Evolutionary conservation across 2,888 invertebrate genomes (phyloP).

Genomic region (Cheilosia grossa): DNA sequence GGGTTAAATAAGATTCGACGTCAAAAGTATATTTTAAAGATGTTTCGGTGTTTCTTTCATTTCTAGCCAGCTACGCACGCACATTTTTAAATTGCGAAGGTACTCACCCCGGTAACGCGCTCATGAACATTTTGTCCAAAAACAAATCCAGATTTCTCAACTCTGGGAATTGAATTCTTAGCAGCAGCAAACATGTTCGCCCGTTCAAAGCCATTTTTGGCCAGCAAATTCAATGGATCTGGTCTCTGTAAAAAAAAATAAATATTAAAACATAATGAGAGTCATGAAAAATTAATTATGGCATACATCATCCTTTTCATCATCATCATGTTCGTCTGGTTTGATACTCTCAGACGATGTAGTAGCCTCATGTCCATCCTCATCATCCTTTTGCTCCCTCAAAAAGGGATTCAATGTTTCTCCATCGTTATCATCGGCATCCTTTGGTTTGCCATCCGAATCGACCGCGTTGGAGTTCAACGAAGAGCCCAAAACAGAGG

Average conservation of each 20-base stretch:
- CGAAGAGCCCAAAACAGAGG: constrained; percentile 80
- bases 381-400: constrained; percentile 79
- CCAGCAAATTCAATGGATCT: constrained; percentile 81
- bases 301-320: constrained; percentile 78
- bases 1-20: no score
- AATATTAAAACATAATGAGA: background rate
- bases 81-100: background rate
- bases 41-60: no score
- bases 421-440: constrained; percentile 57
- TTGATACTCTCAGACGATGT: constrained; percentile 69
- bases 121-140: constrained; percentile 96
- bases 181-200: constrained; percentile 81
- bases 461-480: constrained; percentile 76
- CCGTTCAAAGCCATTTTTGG: constrained; percentile 82
- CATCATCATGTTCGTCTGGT: constrained; percentile 62
- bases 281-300: background rate
- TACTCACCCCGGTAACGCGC: constrained; percentile 87
- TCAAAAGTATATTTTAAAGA: no score
- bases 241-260: constrained; percentile 76
- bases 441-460: constrained; percentile 75
- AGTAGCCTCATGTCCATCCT: constrained; percentile 71
- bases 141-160: constrained; percentile 89
- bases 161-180: constrained; percentile 82
- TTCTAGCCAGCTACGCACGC: background rate
- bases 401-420: constrained; percentile 80